These are phyloP conservation scores for Oryzias sinensis DNA, from an alignment of 2,797 vertebrate genomes.

Conservation along the genomic window DNA sequence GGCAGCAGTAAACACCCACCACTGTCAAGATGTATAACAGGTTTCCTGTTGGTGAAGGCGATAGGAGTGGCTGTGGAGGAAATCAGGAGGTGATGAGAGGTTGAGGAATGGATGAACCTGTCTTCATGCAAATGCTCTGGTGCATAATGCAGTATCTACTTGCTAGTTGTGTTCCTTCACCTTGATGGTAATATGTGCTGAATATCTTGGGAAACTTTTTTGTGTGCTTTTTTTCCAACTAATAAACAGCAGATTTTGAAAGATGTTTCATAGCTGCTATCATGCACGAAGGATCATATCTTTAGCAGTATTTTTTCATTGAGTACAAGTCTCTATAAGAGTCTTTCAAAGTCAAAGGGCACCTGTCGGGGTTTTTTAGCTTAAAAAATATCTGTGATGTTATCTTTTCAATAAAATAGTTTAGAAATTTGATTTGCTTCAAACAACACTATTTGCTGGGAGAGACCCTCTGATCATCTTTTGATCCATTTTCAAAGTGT, in stretches of 20 bases:
- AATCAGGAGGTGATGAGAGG: slow-evolving; percentile 50
- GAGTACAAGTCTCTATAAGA: too few relatives aligned
- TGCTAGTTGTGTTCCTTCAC: slow-evolving; percentile 23
- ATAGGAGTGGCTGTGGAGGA: slow-evolving; percentile 46
- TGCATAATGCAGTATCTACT: slow-evolving; percentile 18
- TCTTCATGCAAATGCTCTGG: slow-evolving; percentile 50
- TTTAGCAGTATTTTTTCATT: too few relatives aligned
- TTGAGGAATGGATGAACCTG: slow-evolving; percentile 52
- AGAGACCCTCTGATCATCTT: too few relatives aligned
- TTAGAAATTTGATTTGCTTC: too few relatives aligned
- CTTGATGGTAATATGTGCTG: slow-evolving; percentile 45
- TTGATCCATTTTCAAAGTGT: too few relatives aligned
- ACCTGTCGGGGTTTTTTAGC: too few relatives aligned
- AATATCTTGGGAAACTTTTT: slow-evolving; percentile 53
- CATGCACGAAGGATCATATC: slow-evolving; percentile 14
- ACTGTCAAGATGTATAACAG: slow-evolving; percentile 51
- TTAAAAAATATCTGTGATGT: too few relatives aligned
- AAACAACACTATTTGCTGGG: too few relatives aligned
- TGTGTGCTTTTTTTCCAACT: slow-evolving; percentile 43
- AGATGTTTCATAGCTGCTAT: slow-evolving; percentile 19
- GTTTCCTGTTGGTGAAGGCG: slow-evolving; percentile 45
- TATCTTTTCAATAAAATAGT: too few relatives aligned
- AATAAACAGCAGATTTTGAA: slow-evolving; percentile 39
- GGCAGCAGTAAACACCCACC: slow-evolving; percentile 45
- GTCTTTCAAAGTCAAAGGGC: too few relatives aligned